These are phyloP conservation scores for Drosophila mimetica DNA, from an alignment of 2,888 invertebrate genomes.

Conservation along the genomic window DNA sequence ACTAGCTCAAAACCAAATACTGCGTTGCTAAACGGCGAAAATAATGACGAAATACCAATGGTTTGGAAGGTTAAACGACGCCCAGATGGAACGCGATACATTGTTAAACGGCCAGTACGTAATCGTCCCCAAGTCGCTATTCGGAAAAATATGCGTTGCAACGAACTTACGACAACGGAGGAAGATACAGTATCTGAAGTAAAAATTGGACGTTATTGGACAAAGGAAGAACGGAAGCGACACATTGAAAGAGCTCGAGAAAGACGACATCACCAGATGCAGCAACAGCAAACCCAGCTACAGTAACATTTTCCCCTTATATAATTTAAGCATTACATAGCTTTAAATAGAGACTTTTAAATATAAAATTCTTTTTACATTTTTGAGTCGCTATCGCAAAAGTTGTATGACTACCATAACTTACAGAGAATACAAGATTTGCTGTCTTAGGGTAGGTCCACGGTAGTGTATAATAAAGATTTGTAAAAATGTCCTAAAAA, in stretches of 20 bases:
- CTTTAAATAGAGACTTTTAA: conserved; percentile 1
- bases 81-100: conserved; percentile 91
- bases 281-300: conserved; percentile 24
- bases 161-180: conserved; percentile 88
- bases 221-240: conserved; percentile 89
- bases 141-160: conserved; percentile 83
- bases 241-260: conserved; percentile 90
- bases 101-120: conserved; percentile 89
- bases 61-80: conserved; percentile 91
- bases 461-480: not conserved
- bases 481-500: not conserved
- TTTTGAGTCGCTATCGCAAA: not conserved
- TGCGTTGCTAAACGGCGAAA: conserved; percentile 47
- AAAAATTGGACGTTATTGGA: conserved; percentile 91
- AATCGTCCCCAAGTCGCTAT: conserved; percentile 89
- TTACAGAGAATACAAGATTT: not conserved
- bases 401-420: not conserved
- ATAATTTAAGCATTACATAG: conserved; percentile 2
- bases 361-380: not conserved
- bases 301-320: conserved; percentile 28
- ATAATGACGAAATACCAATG: conserved; percentile 84
- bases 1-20: conserved; percentile 42
- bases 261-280: conserved; percentile 85
- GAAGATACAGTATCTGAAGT: conserved; percentile 92
- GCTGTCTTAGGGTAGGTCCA: not conserved